phyloP scores from a whole-genome alignment of 53 echinoderm and acorn worm genomes.

The Echinometra lucunter region DNA sequence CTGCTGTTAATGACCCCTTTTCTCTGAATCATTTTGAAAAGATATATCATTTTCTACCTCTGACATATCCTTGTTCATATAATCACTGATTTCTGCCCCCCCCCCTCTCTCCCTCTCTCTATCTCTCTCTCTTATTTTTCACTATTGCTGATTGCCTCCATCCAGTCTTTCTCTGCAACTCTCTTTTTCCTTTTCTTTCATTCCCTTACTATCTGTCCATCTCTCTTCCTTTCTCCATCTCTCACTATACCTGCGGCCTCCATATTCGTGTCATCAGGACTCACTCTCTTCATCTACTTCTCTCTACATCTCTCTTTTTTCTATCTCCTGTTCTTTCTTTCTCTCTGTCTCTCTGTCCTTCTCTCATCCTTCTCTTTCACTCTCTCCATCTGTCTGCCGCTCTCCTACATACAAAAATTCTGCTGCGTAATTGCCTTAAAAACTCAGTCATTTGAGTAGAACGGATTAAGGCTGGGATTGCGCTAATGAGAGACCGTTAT shows the following conservation, averaged over 20 bases:
- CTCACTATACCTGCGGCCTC: too few relatives aligned
- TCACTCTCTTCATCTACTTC: neutral
- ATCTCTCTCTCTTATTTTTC: too few relatives aligned
- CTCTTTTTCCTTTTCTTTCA: too few relatives aligned
- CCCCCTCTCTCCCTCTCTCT: too few relatives aligned
- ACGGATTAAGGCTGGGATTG: neutral
- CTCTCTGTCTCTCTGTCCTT: neutral
- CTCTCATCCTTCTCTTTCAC: neutral
- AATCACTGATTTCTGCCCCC: too few relatives aligned
- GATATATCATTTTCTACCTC: too few relatives aligned
- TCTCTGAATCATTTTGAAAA: too few relatives aligned
- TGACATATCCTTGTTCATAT: too few relatives aligned
- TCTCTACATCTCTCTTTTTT: neutral
- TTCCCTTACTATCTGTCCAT: too few relatives aligned
- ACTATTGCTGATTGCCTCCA: too few relatives aligned
- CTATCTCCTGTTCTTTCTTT: neutral
- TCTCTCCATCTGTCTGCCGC: neutral
- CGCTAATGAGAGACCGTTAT: neutral
- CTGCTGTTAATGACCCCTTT: neutral
- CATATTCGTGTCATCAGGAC: neutral
- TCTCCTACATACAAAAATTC: neutral
- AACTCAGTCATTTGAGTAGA: neutral
- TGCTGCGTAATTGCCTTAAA: neutral
- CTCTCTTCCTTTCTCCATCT: too few relatives aligned
- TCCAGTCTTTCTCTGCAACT: too few relatives aligned